Evolutionary conservation across 2,113 vertebrate species (phyloP).

Genomic region (Rhegmatorhina hoffmannsi): DNA sequence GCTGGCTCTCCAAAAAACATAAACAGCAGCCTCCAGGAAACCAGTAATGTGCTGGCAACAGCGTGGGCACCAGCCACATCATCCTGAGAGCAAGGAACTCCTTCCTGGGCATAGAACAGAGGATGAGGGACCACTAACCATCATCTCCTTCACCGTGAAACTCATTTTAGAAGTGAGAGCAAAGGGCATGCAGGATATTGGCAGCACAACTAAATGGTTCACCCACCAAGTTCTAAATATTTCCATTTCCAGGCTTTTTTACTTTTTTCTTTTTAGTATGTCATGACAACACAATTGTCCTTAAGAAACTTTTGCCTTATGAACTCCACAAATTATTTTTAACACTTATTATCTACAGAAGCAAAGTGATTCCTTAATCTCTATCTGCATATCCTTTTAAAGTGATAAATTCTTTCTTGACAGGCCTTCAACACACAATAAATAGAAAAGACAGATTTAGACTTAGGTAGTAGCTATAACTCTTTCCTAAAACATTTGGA

Average conservation of each 20-base stretch:
- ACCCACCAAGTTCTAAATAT: background rate
- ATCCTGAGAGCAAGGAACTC: background rate
- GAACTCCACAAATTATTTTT: conserved; percentile 26
- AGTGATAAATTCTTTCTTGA: background rate
- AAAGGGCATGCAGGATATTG: background rate
- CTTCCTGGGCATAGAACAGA: background rate
- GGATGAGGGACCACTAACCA: background rate
- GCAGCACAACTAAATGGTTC: background rate
- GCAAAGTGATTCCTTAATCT: background rate
- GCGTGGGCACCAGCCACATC: fast-evolving
- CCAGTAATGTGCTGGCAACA: background rate
- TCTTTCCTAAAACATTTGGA: background rate
- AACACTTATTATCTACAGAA: background rate
- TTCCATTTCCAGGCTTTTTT: background rate
- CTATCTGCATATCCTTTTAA: background rate
- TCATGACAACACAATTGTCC: background rate
- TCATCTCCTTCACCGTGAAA: background rate
- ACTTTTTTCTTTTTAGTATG: background rate
- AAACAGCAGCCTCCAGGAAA: background rate
- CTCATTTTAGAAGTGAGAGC: background rate
- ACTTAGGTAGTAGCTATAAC: background rate
- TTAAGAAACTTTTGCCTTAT: background rate
- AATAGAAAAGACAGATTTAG: background rate
- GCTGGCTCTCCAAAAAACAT: background rate
- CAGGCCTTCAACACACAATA: background rate